A percentile compares a stretch with the other conserved stretches of the same genome.
phyloP scores from a whole-genome alignment of 2,113 vertebrate genomes.

The Dendrocopos noguchii region DNA sequence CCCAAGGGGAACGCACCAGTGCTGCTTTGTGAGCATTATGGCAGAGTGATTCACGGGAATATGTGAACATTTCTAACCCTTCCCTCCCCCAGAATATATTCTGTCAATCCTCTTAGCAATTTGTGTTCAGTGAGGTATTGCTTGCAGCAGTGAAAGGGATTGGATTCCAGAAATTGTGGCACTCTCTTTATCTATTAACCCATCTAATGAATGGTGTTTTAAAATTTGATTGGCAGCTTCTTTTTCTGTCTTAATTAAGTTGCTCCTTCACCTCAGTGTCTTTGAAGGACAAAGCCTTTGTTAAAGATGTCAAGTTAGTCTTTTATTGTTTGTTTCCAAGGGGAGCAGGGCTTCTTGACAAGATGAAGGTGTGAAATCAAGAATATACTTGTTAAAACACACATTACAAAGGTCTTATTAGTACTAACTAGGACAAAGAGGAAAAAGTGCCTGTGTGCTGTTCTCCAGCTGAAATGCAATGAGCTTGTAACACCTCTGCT shows the following conservation, averaged over 20 bases:
- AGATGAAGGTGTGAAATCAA: constrained; percentile 39
- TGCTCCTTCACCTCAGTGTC: constrained; percentile 53
- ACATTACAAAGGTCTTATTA: constrained; percentile 31
- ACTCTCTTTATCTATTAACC: constrained; percentile 52
- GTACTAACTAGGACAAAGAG: background rate
- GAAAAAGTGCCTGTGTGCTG: background rate
- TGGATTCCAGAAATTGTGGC: constrained; percentile 62
- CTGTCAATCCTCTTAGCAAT: constrained; percentile 63
- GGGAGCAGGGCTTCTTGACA: constrained; percentile 33
- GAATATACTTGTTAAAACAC: constrained; percentile 41
- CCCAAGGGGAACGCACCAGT: constrained; percentile 64
- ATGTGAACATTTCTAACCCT: constrained; percentile 54
- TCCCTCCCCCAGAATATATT: constrained; percentile 28
- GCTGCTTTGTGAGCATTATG: constrained; percentile 61
- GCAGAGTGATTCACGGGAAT: constrained; percentile 56
- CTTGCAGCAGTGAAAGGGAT: constrained; percentile 55
- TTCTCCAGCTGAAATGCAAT: background rate
- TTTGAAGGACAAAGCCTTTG: constrained; percentile 71
- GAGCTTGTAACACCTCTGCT: background rate
- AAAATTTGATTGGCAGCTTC: constrained; percentile 71
- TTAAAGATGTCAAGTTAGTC: constrained; percentile 59
- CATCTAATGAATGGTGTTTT: constrained; percentile 67
- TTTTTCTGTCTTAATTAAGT: constrained; percentile 75
- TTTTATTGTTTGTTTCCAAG: constrained; percentile 59
- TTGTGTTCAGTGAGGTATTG: constrained; percentile 48